phyloP scores from a whole-genome alignment of 64 coral and sea anemone genomes.

The Dendrophyllia cribrosa region DNA sequence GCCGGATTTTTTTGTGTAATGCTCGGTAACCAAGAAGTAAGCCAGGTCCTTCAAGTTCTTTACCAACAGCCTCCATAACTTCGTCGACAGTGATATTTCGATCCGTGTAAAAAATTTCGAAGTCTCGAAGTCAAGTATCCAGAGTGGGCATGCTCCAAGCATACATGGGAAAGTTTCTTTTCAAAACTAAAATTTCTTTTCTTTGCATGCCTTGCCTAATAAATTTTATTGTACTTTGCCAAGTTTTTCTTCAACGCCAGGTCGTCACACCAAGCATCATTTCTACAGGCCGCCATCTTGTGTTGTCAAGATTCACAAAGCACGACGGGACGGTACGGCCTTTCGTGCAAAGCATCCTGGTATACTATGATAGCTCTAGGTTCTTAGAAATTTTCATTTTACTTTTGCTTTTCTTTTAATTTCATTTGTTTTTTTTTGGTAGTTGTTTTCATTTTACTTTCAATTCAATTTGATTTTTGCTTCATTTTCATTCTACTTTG shows the following conservation, averaged over 20 bases:
- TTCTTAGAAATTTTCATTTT: too few species aligned
- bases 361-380: too few species aligned
- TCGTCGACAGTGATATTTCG: background rate
- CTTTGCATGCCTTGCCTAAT: constrained; percentile 27
- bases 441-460: background rate
- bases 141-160: constrained; percentile 40
- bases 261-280: constrained; percentile 8
- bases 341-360: background rate
- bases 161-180: constrained; percentile 54
- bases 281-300: background rate
- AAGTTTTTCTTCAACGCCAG: background rate
- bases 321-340: too few species aligned
- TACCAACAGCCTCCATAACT: constrained; percentile 37
- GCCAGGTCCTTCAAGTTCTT: constrained; percentile 52
- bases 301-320: too few species aligned
- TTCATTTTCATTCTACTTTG: background rate
- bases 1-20: constrained; percentile 39
- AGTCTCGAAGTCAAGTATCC: constrained; percentile 47
- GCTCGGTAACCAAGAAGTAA: constrained; percentile 49
- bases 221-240: background rate
- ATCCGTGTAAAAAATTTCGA: constrained; percentile 47
- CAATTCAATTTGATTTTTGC: background rate
- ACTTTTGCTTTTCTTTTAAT: too few species aligned
- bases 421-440: background rate
- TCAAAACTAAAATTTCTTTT: constrained; percentile 60